Percentiles rank a stretch among this genome's conserved stretches.
phyloP scores from a whole-genome alignment of 2,797 vertebrate species.

The Sardinella longiceps region DNA sequence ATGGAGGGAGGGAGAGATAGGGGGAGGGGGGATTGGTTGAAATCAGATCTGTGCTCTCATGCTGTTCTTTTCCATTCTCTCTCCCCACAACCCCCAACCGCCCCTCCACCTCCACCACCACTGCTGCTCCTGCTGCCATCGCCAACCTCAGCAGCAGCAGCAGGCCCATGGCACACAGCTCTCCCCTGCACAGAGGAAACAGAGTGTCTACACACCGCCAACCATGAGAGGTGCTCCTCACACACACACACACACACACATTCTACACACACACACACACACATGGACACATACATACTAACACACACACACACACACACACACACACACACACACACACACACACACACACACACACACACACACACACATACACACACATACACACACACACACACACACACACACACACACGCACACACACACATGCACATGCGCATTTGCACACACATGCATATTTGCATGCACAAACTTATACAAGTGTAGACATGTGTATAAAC shows the following conservation, averaged over 20 bases:
- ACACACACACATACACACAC: neutral
- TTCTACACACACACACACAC: conserved; percentile 31
- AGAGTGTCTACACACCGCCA: conserved; percentile 82
- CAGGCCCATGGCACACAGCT: conserved; percentile 31
- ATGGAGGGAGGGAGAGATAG: neutral
- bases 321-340: conserved; percentile 32
- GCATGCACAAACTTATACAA: too few relatives aligned
- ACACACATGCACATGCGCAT: neutral
- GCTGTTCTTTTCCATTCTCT: conserved; percentile 45
- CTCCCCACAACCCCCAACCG: too few relatives aligned
- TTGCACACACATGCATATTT: too few relatives aligned
- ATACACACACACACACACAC: neutral
- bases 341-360: conserved; percentile 18
- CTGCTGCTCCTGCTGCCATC: conserved; percentile 29
- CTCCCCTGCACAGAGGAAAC: conserved; percentile 85
- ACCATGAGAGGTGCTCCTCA: conserved; percentile 83
- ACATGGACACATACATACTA: too few relatives aligned
- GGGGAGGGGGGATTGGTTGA: conserved; percentile 34
- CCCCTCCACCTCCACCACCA: neutral
- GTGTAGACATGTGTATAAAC: neutral
- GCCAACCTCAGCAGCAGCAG: conserved; percentile 51
- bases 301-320: too few relatives aligned
- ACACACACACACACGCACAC: neutral
- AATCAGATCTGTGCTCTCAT: conserved; percentile 52
- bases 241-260: conserved; percentile 30